Evolutionary conservation across 2,888 invertebrate genomes (phyloP).

Genomic region (Sarcophaga subvicina): DNA sequence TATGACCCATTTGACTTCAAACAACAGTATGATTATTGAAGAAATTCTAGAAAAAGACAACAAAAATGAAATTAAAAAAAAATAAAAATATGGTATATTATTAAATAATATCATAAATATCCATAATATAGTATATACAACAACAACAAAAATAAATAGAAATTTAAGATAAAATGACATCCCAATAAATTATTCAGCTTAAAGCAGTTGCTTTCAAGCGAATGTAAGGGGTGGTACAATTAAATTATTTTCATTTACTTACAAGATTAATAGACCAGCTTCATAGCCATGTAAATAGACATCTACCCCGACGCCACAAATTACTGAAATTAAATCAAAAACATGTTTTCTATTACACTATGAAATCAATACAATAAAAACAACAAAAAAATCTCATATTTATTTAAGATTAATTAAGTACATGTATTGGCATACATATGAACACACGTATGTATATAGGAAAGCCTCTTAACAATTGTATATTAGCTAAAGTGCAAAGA

Average conservation of each 20-base stretch:
- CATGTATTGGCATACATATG: constrained; percentile 19
- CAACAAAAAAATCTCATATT: constrained; percentile 30
- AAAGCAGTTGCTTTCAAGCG: background rate
- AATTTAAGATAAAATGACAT: too few species aligned
- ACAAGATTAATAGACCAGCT: constrained; percentile 86
- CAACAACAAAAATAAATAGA: too few species aligned
- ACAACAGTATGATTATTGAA: constrained; percentile 84
- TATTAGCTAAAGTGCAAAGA: constrained; percentile 7
- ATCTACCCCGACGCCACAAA: constrained; percentile 86
- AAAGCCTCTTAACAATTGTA: background rate
- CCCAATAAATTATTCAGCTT: too few species aligned
- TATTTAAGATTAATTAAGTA: constrained; percentile 72
- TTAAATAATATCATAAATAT: background rate
- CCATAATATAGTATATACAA: background rate
- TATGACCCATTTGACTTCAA: constrained; percentile 86
- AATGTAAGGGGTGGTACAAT: background rate
- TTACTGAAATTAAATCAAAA: constrained; percentile 82
- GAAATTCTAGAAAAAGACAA: constrained; percentile 83
- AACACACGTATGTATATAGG: background rate
- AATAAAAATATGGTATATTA: background rate
- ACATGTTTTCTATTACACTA: constrained; percentile 46
- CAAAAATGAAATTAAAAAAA: constrained; percentile 54
- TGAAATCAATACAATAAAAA: constrained; percentile 19
- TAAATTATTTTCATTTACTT: constrained; percentile 79
- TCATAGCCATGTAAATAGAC: constrained; percentile 84